Base-by-base conservation (phyloP, 2,888 invertebrate species). In the Euplexia lucipara region DNA sequence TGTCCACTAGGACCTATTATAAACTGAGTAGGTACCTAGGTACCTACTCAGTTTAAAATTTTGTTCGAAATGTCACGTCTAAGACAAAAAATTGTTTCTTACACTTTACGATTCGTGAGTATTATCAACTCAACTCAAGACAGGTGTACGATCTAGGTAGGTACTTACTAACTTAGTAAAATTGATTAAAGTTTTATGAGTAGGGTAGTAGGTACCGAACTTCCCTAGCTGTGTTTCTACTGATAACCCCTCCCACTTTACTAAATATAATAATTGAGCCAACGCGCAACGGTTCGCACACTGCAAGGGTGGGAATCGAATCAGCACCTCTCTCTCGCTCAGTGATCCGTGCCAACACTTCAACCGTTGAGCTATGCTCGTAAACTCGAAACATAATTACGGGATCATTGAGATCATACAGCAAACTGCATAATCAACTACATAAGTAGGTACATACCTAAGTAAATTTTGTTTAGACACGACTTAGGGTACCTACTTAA, bases 271-370 rank as follows among this genome's bases (percentile, higher is more conserved):
- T 45, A 26, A 59, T 22, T 64, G 35, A 37, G 32, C 22, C 3
- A 63, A 18, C 69, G 60, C n/a, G n/a, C n/a, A n/a, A n/a, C n/a
- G n/a, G n/a, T 44, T 30, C 30, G 16, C 20, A 14, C 16, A 60
- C n/a, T 37, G n/a, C 22, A 20, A n/a, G 32, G 22, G 37, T 45
- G 70, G n/a, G 22, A 9, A 16, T 20, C 26, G 16, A 30, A 22
- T 22, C 16, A 37, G 35, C 14, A 44, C n/a, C n/a, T n/a, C n/a
- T 64, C 18, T 41, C 26, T 34, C 32, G 9, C 18, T 26, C 16
- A n/a, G n/a, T n/a, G 26, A n/a, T 26, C 22, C 18, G 5, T 4
- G 16, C 12, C 5, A 5, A 2, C 26, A 26, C 26, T 37, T 18
- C 1, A 30, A 42, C n/a, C 8, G 34, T 12, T 35, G 14, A 20